These are phyloP conservation scores for Heliconius cydno DNA, from an alignment of 2,888 invertebrate genomes.

Conservation along the genomic window DNA sequence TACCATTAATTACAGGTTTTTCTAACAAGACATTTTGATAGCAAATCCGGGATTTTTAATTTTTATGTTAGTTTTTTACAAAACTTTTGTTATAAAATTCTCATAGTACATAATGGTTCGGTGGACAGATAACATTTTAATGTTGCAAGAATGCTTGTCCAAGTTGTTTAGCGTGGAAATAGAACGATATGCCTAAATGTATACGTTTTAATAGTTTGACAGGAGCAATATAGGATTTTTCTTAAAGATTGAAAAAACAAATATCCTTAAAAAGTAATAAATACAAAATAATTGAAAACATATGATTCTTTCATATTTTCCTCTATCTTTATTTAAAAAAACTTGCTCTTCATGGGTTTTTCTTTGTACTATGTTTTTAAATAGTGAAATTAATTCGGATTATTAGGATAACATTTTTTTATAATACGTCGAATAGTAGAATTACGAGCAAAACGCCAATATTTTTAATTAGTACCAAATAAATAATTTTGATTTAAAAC, in stretches of 20 bases:
- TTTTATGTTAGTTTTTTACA: conserved; percentile 40
- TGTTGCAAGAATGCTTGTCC: conserved; percentile 11
- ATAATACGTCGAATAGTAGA: neutral
- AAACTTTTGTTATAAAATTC: conserved; percentile 45
- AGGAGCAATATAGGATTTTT: neutral
- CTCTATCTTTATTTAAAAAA: too few species aligned
- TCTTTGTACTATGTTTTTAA: neutral
- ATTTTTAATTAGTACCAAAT: too few species aligned
- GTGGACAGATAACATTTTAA: conserved; percentile 36
- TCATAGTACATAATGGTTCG: conserved; percentile 43
- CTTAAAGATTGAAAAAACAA: neutral
- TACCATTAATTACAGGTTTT: conserved; percentile 57
- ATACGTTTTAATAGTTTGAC: neutral
- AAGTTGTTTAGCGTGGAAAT: conserved; percentile 16
- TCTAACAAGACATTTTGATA: conserved; percentile 54
- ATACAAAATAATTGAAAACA: neutral
- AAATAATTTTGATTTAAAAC: too few species aligned
- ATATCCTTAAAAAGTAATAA: neutral
- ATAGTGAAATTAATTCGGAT: neutral
- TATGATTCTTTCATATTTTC: neutral
- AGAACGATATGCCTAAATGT: neutral
- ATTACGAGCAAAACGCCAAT: neutral
- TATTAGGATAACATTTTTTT: neutral
- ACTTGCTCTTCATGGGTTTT: too few species aligned
- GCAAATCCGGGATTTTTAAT: conserved; percentile 50